Percentiles rank a stretch among this genome's conserved stretches.
phyloP scores from a whole-genome alignment of 2,888 invertebrate genomes.

The Drosophila melanosoma region DNA sequence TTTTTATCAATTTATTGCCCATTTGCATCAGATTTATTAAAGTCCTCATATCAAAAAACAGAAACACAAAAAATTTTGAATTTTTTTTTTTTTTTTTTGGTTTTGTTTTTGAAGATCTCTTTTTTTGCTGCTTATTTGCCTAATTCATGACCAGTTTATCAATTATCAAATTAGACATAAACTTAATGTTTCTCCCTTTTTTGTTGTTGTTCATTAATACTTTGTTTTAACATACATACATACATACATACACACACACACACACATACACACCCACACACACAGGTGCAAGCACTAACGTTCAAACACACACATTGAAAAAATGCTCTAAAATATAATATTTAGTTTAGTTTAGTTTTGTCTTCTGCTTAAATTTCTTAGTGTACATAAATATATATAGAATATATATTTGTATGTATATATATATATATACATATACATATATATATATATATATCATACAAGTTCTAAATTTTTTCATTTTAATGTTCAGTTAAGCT shows the following conservation, averaged over 20 bases:
- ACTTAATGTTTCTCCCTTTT: slow-evolving; percentile 14
- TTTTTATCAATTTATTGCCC: slow-evolving; percentile 11
- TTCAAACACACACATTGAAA: slow-evolving; percentile 55
- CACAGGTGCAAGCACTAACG: slow-evolving; percentile 5
- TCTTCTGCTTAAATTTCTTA: slow-evolving; percentile 41
- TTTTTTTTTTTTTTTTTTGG: not conserved
- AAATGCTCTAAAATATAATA: slow-evolving; percentile 63
- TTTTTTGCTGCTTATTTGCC: slow-evolving; percentile 5
- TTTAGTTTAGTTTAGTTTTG: slow-evolving; percentile 38
- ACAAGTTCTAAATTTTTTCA: slow-evolving; percentile 31
- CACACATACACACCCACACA: slow-evolving; percentile 31
- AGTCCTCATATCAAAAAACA: slow-evolving; percentile 10
- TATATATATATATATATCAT: slow-evolving; percentile 53
- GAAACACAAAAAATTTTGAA: slow-evolving; percentile 1
- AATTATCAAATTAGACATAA: slow-evolving; percentile 34
- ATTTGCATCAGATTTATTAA: slow-evolving; percentile 20
- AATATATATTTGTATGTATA: slow-evolving; percentile 23
- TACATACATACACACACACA: slow-evolving; percentile 39
- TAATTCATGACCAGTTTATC: slow-evolving; percentile 10
- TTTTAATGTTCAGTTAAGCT: slow-evolving; percentile 11
- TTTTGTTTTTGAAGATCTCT: not conserved
- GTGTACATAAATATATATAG: slow-evolving; percentile 41
- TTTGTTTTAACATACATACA: slow-evolving; percentile 33
- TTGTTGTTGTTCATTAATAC: slow-evolving; percentile 45
- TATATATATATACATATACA: slow-evolving; percentile 1